Conservation (phyloP, 1,140 invertebrate genomes). For the Nixonia krombeini region DNA sequence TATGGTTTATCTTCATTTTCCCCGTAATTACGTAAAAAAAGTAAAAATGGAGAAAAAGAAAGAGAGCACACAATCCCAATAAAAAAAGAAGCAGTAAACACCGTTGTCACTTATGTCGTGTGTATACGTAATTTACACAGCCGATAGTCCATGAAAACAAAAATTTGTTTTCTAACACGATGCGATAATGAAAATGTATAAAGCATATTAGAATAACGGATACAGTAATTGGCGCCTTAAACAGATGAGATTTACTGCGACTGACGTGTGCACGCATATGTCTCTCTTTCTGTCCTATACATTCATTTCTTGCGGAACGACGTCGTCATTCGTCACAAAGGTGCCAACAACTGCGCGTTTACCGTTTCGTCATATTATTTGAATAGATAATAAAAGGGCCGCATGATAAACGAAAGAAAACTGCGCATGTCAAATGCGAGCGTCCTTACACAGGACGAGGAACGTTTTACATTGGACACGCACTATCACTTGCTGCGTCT, state of each 20-base stretch:
- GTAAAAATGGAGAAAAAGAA: background rate
- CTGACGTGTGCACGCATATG: too few species aligned
- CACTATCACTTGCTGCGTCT: constrained; percentile 54
- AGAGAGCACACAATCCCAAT: constrained; percentile 11
- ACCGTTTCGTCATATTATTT: too few species aligned
- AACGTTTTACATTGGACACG: constrained; percentile 51
- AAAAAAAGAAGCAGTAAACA: constrained; percentile 22
- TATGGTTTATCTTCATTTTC: background rate
- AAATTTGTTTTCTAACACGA: background rate
- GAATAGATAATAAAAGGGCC: too few species aligned
- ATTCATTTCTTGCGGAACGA: too few species aligned
- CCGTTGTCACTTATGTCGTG: constrained; percentile 15
- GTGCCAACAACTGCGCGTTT: too few species aligned
- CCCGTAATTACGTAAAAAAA: background rate
- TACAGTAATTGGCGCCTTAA: too few species aligned
- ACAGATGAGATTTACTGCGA: too few species aligned
- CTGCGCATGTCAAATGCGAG: constrained; percentile 47
- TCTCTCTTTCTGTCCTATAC: too few species aligned
- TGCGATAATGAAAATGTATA: constrained; percentile 13
- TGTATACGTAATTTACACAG: constrained; percentile 2
- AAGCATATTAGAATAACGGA: constrained; percentile 11
- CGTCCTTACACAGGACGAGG: constrained; percentile 53
- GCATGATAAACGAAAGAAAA: constrained; percentile 27
- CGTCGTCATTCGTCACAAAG: too few species aligned
- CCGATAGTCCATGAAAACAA: background rate